Evolutionary conservation across 2,888 invertebrate genomes (phyloP), one percentile per base, ranked within the genome.

Genomic region (Zaprionus obscuricornis): DNA sequence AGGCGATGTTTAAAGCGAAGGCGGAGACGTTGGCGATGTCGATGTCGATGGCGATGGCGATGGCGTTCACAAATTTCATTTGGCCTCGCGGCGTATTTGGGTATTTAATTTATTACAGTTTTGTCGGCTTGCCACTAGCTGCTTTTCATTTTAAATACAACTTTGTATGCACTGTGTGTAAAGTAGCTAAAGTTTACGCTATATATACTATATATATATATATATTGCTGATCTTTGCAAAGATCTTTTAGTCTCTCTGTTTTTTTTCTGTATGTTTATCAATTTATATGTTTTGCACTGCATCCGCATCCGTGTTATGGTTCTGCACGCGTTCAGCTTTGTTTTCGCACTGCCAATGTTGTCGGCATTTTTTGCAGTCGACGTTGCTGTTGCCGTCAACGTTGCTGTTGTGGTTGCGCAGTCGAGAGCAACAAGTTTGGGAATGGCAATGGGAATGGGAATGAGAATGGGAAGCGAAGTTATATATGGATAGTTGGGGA

Each of bases 281-380:
- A 3, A 8, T 29, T 8, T 40, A 16, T 29, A 51, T 13, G 10
- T 37, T 26, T 40, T 58, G 20, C 66, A 67, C 74, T 66, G 54
- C 66, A 46, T 59, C 74, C 64, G 54, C 66, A 46, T 59, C 67
- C 66, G 69, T 66, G 56, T 67, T 52, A 60, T 60, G 64, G 86
- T 75, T 82, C 88, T 87, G 77, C 66, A 77, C 88, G 78, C 81
- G 74, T 72, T 84, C 86, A 87, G 86, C 81, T 79, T 74, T 75
- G 76, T 83, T 85, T 86, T 78, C 72, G 84, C 86, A 88, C 88
- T 88, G 88, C 36, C 63, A 40, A 46, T 45, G 17, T 34, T 64
- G 72, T 65, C 66, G 63, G 66, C 60, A 55, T 57, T 63, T 55
- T 40, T 34, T 24, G 65, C 65, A 47, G 63, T 27, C 49, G 47